A percentile compares a stretch with the other conserved stretches of the same genome.
Evolutionary conservation across 2,888 invertebrate genomes (phyloP).

Genomic region (Oxycera nigricornis): DNA sequence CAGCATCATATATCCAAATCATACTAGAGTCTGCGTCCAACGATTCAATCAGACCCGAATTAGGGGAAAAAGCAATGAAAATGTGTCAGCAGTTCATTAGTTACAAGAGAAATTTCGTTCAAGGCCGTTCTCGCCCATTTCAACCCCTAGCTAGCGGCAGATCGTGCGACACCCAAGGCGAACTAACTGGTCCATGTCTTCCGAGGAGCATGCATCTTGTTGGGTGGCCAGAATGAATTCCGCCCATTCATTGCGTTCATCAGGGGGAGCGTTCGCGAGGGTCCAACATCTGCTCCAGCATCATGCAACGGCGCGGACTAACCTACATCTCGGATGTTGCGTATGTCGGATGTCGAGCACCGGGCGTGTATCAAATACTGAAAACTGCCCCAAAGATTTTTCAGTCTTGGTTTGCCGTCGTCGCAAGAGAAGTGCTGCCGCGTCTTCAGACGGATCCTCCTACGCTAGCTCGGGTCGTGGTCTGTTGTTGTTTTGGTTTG

Average conservation of each 20-base stretch:
- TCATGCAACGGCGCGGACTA: slow-evolving; percentile 30
- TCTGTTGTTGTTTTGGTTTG: not conserved
- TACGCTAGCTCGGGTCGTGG: not conserved
- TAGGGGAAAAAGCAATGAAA: not conserved
- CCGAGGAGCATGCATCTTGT: not conserved
- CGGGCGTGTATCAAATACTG: slow-evolving; percentile 37
- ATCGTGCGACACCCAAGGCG: too few relatives aligned
- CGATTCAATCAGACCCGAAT: too few relatives aligned
- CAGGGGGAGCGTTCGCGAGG: not conserved
- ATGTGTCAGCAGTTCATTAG: slow-evolving; percentile 4
- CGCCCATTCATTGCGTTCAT: slow-evolving; percentile 1
- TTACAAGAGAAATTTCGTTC: not conserved
- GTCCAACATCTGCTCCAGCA: slow-evolving; percentile 16
- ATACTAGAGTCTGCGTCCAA: too few relatives aligned
- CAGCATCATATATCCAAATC: too few relatives aligned
- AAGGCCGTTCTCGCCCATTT: not conserved
- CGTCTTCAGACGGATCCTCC: slow-evolving; percentile 15
- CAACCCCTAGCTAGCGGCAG: too few relatives aligned
- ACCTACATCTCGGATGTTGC: slow-evolving; percentile 17
- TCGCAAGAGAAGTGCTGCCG: not conserved
- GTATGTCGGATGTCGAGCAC: not conserved
- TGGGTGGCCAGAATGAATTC: not conserved
- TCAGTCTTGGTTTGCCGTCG: slow-evolving; percentile 32
- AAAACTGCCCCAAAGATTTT: slow-evolving; percentile 3
- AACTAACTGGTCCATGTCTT: not conserved